phyloP scores from a whole-genome alignment of 1,140 invertebrate species.

The Drosophila arizonae region DNA sequence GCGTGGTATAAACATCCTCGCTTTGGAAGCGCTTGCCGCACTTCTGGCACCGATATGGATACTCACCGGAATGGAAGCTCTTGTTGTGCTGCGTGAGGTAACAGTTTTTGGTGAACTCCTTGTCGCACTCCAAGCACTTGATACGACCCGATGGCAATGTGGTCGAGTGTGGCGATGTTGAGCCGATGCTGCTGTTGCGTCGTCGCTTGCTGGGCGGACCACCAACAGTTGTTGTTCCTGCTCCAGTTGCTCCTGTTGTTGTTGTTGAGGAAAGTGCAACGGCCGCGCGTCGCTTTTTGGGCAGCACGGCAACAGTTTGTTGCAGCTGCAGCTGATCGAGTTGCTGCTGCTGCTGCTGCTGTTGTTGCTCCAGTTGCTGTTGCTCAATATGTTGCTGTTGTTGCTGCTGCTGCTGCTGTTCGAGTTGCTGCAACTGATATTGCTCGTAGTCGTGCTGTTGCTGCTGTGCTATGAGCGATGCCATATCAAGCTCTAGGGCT shows the following conservation, averaged over 20 bases:
- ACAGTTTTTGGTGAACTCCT: constrained; percentile 92
- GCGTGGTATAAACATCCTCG: constrained; percentile 87
- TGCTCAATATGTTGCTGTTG: constrained; percentile 28
- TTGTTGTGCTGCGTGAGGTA: constrained; percentile 95
- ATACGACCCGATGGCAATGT: constrained; percentile 83
- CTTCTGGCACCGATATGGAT: constrained; percentile 91
- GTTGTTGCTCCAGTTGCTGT: constrained; percentile 20
- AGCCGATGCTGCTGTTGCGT: constrained; percentile 54
- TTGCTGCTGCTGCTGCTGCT: constrained; percentile 17
- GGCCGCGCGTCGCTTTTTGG: constrained; percentile 37
- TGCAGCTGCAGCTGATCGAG: constrained; percentile 12
- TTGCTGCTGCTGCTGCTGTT: constrained; percentile 19
- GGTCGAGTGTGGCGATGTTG: constrained; percentile 69
- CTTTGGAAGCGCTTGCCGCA: constrained; percentile 92
- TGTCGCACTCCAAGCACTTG: constrained; percentile 92
- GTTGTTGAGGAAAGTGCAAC: constrained; percentile 10
- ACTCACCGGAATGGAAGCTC: constrained; percentile 93
- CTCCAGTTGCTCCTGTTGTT: background rate
- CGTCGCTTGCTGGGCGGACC: constrained; percentile 53
- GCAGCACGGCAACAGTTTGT: constrained; percentile 24
- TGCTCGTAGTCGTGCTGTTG: constrained; percentile 50
- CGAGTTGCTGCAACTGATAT: constrained; percentile 43
- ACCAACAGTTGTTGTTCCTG: background rate
- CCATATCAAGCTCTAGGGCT: constrained; percentile 62
- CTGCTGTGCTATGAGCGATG: constrained; percentile 49